These are phyloP conservation scores for Pontoporia blainvillei DNA, from an alignment of 2,113 vertebrate species.

Conservation along the genomic window DNA sequence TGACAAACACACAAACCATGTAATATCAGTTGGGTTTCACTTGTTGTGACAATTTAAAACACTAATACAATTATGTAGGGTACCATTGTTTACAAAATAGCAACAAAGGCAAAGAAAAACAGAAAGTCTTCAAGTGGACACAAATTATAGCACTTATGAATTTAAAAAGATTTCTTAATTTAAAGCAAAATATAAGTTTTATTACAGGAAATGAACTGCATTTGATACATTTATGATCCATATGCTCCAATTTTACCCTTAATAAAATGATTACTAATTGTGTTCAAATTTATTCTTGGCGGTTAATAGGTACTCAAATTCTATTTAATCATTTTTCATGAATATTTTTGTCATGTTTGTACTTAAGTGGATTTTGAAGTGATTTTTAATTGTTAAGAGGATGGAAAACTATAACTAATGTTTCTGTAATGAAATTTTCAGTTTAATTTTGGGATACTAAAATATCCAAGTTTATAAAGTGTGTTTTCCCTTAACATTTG, in stretches of 20 bases:
- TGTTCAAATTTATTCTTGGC: background rate
- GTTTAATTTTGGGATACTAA: background rate
- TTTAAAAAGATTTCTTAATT: background rate
- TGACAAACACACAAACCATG: background rate
- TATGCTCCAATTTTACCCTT: background rate
- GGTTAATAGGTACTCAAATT: background rate
- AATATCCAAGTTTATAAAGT: background rate
- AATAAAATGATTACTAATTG: background rate
- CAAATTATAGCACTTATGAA: background rate
- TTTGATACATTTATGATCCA: background rate
- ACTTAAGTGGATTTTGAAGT: background rate
- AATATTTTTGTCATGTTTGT: background rate
- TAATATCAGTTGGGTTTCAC: background rate
- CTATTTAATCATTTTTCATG: conserved; percentile 1
- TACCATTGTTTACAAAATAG: background rate
- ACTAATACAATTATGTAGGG: background rate
- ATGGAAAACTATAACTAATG: background rate
- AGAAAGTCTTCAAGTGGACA: background rate
- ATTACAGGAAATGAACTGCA: background rate
- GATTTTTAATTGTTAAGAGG: background rate
- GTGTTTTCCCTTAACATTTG: background rate
- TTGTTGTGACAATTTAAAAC: background rate
- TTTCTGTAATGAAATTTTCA: background rate
- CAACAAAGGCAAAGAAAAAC: background rate
- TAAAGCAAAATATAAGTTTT: background rate